Conservation (phyloP, 2,797 vertebrate species). For the Xenops minutus region DNA sequence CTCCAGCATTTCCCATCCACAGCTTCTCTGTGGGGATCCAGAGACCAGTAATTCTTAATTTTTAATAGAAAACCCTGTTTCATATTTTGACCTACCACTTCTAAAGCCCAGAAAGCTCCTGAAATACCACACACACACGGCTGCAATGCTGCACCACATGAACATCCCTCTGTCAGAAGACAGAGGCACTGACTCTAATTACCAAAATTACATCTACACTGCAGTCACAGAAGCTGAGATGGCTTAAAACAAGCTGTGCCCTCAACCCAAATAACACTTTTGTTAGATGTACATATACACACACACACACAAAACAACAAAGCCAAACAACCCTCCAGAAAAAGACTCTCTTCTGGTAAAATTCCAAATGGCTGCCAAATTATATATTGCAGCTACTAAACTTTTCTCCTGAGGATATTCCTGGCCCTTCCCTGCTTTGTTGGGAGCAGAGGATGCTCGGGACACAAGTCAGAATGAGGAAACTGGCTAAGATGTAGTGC, state of each 20-base stretch:
- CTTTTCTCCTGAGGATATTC: background rate
- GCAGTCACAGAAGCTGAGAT: background rate
- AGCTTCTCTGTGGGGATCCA: background rate
- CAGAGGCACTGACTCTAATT: background rate
- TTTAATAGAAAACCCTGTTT: background rate
- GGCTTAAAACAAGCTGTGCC: background rate
- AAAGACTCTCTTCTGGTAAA: background rate
- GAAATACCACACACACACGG: background rate
- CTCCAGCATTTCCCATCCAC: background rate
- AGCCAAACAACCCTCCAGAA: background rate
- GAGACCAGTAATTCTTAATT: background rate
- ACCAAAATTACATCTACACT: background rate
- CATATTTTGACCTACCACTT: background rate
- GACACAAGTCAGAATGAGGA: background rate
- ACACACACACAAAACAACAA: background rate
- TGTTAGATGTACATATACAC: background rate
- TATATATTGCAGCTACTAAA: fast-evolving
- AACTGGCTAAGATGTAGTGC: background rate
- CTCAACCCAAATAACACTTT: background rate
- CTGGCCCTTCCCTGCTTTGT: background rate
- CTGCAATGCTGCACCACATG: fast-evolving
- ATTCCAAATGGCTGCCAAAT: background rate
- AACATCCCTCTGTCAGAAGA: background rate
- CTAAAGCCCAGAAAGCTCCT: background rate
- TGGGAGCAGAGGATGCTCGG: background rate